phyloP scores from a whole-genome alignment of 1,140 invertebrate species.

The Drosophila equinoxialis region DNA sequence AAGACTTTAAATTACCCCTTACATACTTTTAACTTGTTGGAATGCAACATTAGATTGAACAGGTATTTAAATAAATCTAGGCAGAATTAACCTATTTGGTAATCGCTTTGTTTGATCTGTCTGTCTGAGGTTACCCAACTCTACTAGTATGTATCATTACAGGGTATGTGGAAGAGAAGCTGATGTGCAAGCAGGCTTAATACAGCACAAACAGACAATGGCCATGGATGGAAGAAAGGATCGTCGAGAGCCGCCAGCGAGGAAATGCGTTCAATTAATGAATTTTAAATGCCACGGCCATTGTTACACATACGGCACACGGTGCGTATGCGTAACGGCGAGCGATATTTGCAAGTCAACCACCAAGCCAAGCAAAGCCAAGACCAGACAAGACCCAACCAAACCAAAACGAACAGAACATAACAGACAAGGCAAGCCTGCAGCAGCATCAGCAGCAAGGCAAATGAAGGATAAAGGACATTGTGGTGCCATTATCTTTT shows the following conservation, averaged over 20 bases:
- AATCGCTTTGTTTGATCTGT: too few relatives aligned
- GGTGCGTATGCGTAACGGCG: constrained; percentile 63
- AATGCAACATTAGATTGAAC: background rate
- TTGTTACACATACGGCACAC: constrained; percentile 52
- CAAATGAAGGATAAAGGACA: constrained; percentile 61
- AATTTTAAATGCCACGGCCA: constrained; percentile 75
- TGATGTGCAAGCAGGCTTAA: constrained; percentile 14
- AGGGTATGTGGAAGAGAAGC: background rate
- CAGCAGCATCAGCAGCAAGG: background rate
- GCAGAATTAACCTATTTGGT: too few relatives aligned
- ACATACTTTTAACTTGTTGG: too few relatives aligned
- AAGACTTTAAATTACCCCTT: constrained; percentile 2
- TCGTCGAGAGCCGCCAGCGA: constrained; percentile 18
- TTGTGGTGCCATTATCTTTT: constrained; percentile 56
- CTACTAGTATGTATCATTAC: background rate
- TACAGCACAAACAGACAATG: constrained; percentile 25
- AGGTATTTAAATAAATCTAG: background rate
- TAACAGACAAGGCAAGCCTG: constrained; percentile 36
- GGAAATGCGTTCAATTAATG: constrained; percentile 77
- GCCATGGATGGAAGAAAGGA: background rate
- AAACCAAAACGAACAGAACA: background rate
- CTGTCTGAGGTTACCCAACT: too few relatives aligned
- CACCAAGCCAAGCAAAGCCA: constrained; percentile 37
- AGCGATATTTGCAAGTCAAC: constrained; percentile 71
- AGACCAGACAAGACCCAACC: constrained; percentile 1